A percentile compares a stretch with the other conserved stretches of the same genome.
These are phyloP conservation scores for Lacerta bilineata DNA, from an alignment of 2,797 vertebrate genomes.

Conservation along the genomic window DNA sequence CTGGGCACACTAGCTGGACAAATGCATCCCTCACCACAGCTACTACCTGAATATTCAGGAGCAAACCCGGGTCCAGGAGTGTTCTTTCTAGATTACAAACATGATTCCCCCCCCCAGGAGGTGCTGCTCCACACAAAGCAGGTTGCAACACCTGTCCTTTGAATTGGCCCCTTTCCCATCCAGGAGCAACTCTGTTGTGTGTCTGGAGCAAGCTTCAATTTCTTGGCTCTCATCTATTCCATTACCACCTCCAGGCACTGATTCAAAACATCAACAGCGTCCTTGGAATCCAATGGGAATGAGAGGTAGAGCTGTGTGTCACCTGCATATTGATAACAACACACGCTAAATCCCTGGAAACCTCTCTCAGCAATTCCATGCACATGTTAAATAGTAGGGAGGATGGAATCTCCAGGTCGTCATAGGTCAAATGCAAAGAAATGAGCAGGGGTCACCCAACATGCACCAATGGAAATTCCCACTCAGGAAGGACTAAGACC, in stretches of 20 bases:
- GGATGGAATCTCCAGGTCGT: neutral
- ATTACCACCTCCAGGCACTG: neutral
- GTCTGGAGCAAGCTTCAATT: neutral
- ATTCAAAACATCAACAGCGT: neutral
- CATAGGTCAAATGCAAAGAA: neutral
- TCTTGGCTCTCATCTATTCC: neutral
- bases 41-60: neutral
- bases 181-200: neutral
- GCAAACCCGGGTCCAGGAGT: neutral
- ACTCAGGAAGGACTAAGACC: neutral
- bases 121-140: neutral
- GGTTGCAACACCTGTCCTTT: neutral
- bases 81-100: neutral
- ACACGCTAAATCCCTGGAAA: neutral
- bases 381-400: neutral
- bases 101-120: neutral
- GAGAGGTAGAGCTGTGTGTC: neutral
- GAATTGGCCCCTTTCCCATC: neutral
- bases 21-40: neutral
- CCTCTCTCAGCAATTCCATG: neutral
- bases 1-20: too few relatives aligned
- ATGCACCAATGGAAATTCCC: neutral
- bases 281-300: neutral
- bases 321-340: neutral
- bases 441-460: neutral